phyloP scores from a whole-genome alignment of 2,113 vertebrate species.

The Cranoglanis bouderius region DNA sequence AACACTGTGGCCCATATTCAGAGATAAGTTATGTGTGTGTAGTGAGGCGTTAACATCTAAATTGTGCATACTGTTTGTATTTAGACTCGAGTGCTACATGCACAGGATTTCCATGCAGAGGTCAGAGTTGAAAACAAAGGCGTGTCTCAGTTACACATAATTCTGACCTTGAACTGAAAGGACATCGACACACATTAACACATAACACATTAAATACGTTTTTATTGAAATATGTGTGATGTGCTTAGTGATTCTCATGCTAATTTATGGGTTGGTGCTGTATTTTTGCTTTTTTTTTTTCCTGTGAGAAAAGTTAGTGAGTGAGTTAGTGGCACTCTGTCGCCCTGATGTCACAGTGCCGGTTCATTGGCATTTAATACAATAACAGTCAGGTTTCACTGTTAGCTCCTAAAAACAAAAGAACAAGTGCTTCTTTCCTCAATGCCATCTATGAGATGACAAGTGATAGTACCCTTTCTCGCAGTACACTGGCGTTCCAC shows the following conservation, averaged over 20 bases:
- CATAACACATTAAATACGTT: not conserved
- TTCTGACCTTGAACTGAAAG: not conserved
- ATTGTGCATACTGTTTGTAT: not conserved
- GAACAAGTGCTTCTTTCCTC: not conserved
- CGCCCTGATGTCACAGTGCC: not conserved
- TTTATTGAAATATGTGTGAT: not conserved
- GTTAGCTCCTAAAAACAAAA: not conserved
- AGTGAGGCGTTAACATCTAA: not conserved
- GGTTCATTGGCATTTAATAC: not conserved
- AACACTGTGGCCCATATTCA: not conserved
- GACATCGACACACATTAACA: too few relatives aligned
- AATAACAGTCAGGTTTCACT: not conserved
- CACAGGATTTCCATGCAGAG: not conserved
- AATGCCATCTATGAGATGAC: not conserved
- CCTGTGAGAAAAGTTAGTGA: too few relatives aligned
- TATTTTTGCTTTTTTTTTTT: not conserved
- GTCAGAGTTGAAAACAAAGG: not conserved
- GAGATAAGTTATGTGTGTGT: not conserved
- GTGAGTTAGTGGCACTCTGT: not conserved
- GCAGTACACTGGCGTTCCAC: too few relatives aligned
- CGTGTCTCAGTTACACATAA: not conserved
- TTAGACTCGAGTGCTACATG: not conserved
- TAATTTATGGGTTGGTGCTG: not conserved
- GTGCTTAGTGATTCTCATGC: not conserved
- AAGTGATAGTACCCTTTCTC: not conserved